Evolutionary conservation across 1,140 invertebrate genomes (phyloP), one percentile per base, ranked within the genome.

Genomic region (Kradibia gibbosae): DNA sequence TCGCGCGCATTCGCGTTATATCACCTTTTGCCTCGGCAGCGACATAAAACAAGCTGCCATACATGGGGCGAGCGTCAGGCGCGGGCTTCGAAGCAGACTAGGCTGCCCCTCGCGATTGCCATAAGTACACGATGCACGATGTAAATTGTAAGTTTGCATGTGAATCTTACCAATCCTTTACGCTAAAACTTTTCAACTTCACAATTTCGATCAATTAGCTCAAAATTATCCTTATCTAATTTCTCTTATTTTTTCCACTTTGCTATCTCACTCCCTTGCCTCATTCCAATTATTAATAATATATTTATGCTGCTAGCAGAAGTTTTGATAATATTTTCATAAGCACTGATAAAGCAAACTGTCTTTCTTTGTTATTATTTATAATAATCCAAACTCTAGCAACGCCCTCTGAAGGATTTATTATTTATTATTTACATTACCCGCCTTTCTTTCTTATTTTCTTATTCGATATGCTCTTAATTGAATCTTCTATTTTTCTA

Each of bases 1-100:
- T 57, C 20, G 20, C 3, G 34, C 3, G 70, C 73, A 55, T 55
- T 28, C 25, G 73, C 73, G 50, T 42, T 34, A 45, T n/a, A 42
- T 55, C 53, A 42, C 34, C 34, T 67, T 39, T 22, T 17, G 73
- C 73, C 42, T 73, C 71, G 72, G 62, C 28, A 45, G 39, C 39
- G 74, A 45, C 86, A 90, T 90, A 90, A 90, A 91, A 90, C 90
- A 91, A 91, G 90, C 89, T 91, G 89, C 89, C 90, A 89, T 90
- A 91, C 90, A 91, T 91, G 90, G 90, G 90, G 89, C 88, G 90
- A 90, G 88, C 90, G 90, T 87, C 45, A 71, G 70, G 42, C 70
- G 42, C 25, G n/a, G 87, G 85, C 85, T 67, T 39, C 34, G 62
- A 67, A 36, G 34, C 34, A 20, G 62, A 39, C 34, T 67, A 3